Evolutionary conservation across 2,113 vertebrate genomes (phyloP), one percentile per base, ranked within the genome.

Genomic region (Thunnus maccoyii): DNA sequence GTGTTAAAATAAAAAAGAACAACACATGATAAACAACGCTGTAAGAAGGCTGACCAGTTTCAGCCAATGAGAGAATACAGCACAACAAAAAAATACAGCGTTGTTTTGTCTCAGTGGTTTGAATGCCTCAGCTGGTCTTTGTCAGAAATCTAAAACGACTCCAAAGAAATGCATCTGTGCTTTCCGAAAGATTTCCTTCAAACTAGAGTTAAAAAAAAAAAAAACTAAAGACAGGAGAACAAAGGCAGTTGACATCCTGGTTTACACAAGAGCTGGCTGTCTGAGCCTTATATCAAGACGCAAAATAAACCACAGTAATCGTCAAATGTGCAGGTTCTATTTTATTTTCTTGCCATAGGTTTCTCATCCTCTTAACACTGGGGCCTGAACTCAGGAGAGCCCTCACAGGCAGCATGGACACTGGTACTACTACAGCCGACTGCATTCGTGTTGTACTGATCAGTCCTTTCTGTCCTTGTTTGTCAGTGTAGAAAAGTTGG

Each of bases 271-370:
- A 41, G 36, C 36, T 41, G 36, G 36, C 36, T 0, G 17, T 6
- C 52, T 14, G 20, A 60, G 1, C 18, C 50, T 27, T 11, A 17
- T 27, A 44, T 51, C 7, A 48, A 60, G 6, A 56, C 22, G 77
- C 5, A 25, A 4, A 76, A 84, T 36, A 68, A 75, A 84, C 3
- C 60, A 78, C 62, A 75, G 61, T 63, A 72, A 64, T 80, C 30
- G 46, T 64, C 20, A 27, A 17, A 7, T 46, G 22, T 79, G 5
- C 7, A n/a, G 11, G 14, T 63, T 84, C 14, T n/a, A 2, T 25
- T 88, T 90, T 78, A 83, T 82, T 78, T 41, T 74, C 18, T 60
- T 55, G 41, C 7, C 15, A 58, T 9, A 0, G 5, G 56, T 13
- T 68, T 48, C 3, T 17, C 10, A 2, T 65, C 36, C 30, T 30